Evolutionary conservation across 2,113 vertebrate genomes (phyloP), one percentile per base, ranked within the genome.

Genomic region (Sialia sialis): DNA sequence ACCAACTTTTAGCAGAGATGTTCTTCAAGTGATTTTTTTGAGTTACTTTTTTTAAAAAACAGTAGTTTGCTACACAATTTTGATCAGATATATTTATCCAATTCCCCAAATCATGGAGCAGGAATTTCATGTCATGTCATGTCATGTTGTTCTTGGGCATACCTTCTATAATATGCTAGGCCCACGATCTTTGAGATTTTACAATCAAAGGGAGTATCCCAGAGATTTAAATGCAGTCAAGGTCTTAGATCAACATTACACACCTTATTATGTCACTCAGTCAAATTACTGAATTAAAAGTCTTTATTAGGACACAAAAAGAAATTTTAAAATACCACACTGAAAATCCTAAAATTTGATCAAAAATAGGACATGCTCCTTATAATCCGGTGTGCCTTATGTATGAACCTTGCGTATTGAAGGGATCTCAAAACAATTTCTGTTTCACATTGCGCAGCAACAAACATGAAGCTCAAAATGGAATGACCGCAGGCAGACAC

Each of bases 1-100:
- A 27, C 4, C 10, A 83, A 9, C 3, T 1, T 3, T 17, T 7
- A 84, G 9, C 9, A 48, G n/a, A 84, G 7, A n/a, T 1, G 6
- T 1, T 25, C 4, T 62, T 48, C 11, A 74, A 68, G 18, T 7
- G 70, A 38, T 55, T 26, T 23, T 73, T 81, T 43, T 55, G 7
- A 21, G 11, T 5, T 58, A 4, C 7, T 55, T 58, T 56, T 49
- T 7, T 5, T 20, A 5, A 52, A 51, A 7, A 49, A 2, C 6
- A 41, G 7, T 48, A 12, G 21, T n/a, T 51, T 30, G 0, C 30
- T 82, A n/a, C 38, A 34, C 17, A 32, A 7, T 39, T 92, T 70
- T 63, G 15, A 67, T 72, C 23, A 51, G 3, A 16, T 69, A 3
- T 67, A 12, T 54, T 70, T 54, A 38, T 52, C 8, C 5, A 62